Percentiles rank a stretch among this genome's conserved stretches.
Conservation (phyloP, 53 echinoderm and acorn worm genomes). For the Echinometra lucunter region DNA sequence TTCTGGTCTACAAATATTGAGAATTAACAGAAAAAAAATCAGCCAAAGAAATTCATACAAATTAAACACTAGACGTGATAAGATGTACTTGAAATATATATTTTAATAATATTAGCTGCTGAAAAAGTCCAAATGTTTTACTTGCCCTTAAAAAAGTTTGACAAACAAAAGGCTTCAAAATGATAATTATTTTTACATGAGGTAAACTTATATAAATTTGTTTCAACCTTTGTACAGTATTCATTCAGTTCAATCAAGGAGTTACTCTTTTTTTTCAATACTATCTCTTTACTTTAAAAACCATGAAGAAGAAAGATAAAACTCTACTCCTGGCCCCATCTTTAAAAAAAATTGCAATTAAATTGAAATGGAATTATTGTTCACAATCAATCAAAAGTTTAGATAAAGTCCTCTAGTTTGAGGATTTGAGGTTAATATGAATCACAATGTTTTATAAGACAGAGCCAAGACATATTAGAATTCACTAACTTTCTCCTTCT, state of each 20-base stretch:
- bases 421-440: background rate
- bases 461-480: background rate
- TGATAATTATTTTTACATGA: slow-evolving; percentile 5
- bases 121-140: slow-evolving; percentile 27
- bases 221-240: background rate
- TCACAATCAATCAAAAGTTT: background rate
- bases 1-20: background rate
- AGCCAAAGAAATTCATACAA: background rate
- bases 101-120: slow-evolving; percentile 46
- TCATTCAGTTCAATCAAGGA: background rate
- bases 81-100: background rate
- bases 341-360: background rate
- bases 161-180: slow-evolving; percentile 13
- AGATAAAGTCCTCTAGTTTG: background rate
- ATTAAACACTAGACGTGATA: background rate
- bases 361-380: background rate
- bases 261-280: background rate
- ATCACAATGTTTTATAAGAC: background rate
- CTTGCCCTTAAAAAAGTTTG: background rate
- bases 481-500: background rate
- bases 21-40: background rate
- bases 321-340: background rate
- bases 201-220: slow-evolving; percentile 9
- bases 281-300: too few relatives aligned
- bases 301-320: background rate